Base-by-base conservation (phyloP, 1,140 invertebrate species). In the Phortica variegata region DNA sequence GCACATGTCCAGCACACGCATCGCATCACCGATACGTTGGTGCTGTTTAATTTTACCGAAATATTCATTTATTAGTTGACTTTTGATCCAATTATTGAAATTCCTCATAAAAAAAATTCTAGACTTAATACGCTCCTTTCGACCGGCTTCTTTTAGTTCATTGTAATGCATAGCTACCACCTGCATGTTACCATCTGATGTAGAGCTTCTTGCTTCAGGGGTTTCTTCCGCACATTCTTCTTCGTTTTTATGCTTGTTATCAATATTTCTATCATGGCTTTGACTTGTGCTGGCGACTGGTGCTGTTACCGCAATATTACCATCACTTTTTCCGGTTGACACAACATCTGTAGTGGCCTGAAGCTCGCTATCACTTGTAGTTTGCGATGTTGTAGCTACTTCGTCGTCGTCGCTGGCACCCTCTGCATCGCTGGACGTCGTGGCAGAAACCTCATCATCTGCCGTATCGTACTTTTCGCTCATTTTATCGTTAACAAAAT, bases 11-110 rank as follows among this genome's bases (percentile, higher is more conserved):
- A 88, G 72, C 0, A 88, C 85, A 49, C 79, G 79, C 5, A 88
- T 57, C 5, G 81, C 77, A 44, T 79, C 77, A 20, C 83, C 83
- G 43, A 84, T 78, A 55, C 79, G 80, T 45, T 79, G 83, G 26
- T 78, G 77, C 51, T 85, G 77, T 56, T 83, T 83, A 2, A 89
- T 76, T 66, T 85, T 83, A 39, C 78, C 77, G 39, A 85, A 73
- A 65, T 85, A 87, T 71, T 89, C 84, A 66, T 83, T 84, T 60
- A 99, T 97, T 1, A 97, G 78, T 79, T 94, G 91, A 76, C 91
- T 79, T 79, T 99, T 99, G 7, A 97, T 87, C 96, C 96, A 99
- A 77, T 99, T 99, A 76, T 99, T 98, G 71, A 98, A 97, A 78
- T 97, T 98, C 55, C 97, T 82, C 79, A 98, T 82, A 68, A 90